Evolutionary conservation across 37 sponge, comb jelly and placozoan genomes (phyloP), one percentile per base, ranked within the genome.

Genomic region (Haliclona indistincta): DNA sequence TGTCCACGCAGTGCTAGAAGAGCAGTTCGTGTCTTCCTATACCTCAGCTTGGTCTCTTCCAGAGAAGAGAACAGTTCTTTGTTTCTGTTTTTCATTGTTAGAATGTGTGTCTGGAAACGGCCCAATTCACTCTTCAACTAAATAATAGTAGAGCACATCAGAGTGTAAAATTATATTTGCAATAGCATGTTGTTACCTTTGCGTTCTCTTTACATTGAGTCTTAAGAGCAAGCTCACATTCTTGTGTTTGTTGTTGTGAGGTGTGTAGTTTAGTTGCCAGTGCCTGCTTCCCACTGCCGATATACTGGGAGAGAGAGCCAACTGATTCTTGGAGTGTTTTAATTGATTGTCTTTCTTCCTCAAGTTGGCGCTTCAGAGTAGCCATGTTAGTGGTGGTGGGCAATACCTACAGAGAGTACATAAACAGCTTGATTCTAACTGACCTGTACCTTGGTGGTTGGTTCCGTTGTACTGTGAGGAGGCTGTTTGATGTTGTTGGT

Each of bases 201-300:
- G 47, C 35, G 40, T 77, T 77, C 22, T 77, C 78, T 53, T 23
- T 29, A 33, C 63, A 51, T 28, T 77, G 67, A 4, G 29, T 47
- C 40, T 63, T 61, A 4, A 75, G 33, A 42, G 43, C 33, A 8
- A 15, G 4, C 15, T 47, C 13, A 47, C 51, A 47, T 47, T 47
- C 13, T 47, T 47, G 51, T 10, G 15, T 10, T 47, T 47, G 51
- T 17, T 47, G 15, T 47, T 47, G 51, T 47, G 51, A 17, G 13
- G 10, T 47, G 51, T 47, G 10, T 15, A 47, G 51, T 47, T 47
- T 47, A 47, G 51, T 47, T 47, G 10, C 13, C 15, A 47, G 15
- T 47, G 51, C 15, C 13, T 47, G 51, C 15, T 15, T 47, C 51
- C 15, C 51, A 17, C 13, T 47, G 13, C 15, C 15, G 15, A 10